phyloP scores from a whole-genome alignment of 2,113 vertebrate genomes.

The Malurus cyaneus region DNA sequence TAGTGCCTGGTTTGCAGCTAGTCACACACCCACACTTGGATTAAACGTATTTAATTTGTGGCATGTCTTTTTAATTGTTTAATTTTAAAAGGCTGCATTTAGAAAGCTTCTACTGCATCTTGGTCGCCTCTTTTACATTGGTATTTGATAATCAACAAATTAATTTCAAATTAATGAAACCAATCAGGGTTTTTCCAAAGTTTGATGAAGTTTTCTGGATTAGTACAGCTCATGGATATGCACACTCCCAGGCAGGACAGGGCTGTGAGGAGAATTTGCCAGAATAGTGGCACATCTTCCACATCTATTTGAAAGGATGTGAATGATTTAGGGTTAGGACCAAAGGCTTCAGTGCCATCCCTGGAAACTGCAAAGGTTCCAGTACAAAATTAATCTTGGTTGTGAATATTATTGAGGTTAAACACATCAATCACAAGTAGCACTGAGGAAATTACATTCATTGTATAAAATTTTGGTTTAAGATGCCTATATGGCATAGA shows the following conservation, averaged over 20 bases:
- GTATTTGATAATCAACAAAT: not conserved
- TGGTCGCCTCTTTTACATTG: not conserved
- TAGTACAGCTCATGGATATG: fast-evolving
- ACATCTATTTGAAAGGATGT: not conserved
- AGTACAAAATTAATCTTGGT: not conserved
- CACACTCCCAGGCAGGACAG: not conserved
- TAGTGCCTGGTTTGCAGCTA: not conserved
- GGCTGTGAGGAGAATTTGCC: not conserved
- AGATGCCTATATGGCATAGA: not conserved
- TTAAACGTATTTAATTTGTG: not conserved
- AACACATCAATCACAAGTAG: not conserved
- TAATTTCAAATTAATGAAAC: not conserved
- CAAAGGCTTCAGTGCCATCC: not conserved
- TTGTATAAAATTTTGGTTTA: not conserved
- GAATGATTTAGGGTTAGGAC: too few species aligned
- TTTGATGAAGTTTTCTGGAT: not conserved
- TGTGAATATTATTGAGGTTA: not conserved
- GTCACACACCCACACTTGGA: not conserved
- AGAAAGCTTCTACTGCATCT: not conserved
- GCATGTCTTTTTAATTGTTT: not conserved
- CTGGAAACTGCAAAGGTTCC: not conserved
- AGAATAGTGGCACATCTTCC: not conserved
- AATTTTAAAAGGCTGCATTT: not conserved
- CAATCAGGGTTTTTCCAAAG: not conserved
- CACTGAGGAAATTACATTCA: not conserved